phyloP scores from a whole-genome alignment of 1,140 invertebrate species.

The Zaprionus capensis region DNA sequence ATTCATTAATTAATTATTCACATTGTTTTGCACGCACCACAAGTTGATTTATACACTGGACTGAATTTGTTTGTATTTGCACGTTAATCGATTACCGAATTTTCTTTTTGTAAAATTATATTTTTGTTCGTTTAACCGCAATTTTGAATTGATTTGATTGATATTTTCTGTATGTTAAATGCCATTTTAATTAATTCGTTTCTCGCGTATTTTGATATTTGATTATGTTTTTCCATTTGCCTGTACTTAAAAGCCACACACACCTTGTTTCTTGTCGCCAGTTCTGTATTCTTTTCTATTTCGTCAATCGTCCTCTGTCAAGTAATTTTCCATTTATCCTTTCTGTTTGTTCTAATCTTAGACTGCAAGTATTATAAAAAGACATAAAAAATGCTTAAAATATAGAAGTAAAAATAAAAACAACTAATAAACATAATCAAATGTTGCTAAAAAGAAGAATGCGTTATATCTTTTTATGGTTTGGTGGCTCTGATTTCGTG shows the following conservation, averaged over 20 bases:
- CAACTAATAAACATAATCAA: slow-evolving; percentile 45
- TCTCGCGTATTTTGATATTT: slow-evolving; percentile 7
- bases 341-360: slow-evolving; percentile 57
- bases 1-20: slow-evolving; percentile 17
- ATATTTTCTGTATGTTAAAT: slow-evolving; percentile 62
- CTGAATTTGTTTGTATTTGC: slow-evolving; percentile 74
- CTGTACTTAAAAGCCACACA: slow-evolving; percentile 41
- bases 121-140: slow-evolving; percentile 59
- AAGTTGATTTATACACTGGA: slow-evolving; percentile 62
- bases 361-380: slow-evolving; percentile 76
- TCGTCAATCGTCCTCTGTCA: slow-evolving; percentile 33
- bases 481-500: slow-evolving; percentile 19
- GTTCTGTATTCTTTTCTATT: slow-evolving; percentile 29
- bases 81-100: slow-evolving; percentile 63
- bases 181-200: slow-evolving; percentile 35
- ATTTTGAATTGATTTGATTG: slow-evolving; percentile 62
- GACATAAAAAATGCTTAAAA: slow-evolving; percentile 62
- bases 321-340: slow-evolving; percentile 39
- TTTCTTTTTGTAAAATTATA: slow-evolving; percentile 42
- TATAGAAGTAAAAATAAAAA: slow-evolving; percentile 16
- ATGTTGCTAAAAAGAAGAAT: slow-evolving; percentile 39
- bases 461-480: slow-evolving; percentile 29
- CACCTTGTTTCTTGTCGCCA: slow-evolving; percentile 40
- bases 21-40: slow-evolving; percentile 47
- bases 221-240: slow-evolving; percentile 29